Conservation (phyloP, 1,140 invertebrate genomes). For the Goniozus legneri region DNA sequence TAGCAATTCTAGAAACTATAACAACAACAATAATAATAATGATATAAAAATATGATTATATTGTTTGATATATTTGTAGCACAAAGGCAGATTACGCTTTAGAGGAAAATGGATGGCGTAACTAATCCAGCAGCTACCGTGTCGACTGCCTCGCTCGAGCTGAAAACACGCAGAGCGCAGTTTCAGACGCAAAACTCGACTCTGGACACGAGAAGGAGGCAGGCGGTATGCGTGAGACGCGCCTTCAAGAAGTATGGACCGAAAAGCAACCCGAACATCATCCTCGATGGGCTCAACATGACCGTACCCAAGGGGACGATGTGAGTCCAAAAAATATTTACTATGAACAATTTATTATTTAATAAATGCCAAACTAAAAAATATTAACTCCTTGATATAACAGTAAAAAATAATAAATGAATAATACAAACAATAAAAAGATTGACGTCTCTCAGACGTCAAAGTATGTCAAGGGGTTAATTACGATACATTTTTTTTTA, state of each 20-base stretch:
- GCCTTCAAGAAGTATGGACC: slow-evolving; percentile 84
- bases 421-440: too few relatives aligned
- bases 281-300: slow-evolving; percentile 84
- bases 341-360: background rate
- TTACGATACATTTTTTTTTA: too few relatives aligned
- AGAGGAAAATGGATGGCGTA: slow-evolving; percentile 34
- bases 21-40: background rate
- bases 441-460: too few relatives aligned
- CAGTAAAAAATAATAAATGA: too few relatives aligned
- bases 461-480: too few relatives aligned
- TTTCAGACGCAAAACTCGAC: slow-evolving; percentile 66
- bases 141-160: slow-evolving; percentile 37
- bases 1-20: too few relatives aligned
- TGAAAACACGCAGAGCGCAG: slow-evolving; percentile 47
- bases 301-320: slow-evolving; percentile 87
- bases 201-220: slow-evolving; percentile 67
- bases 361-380: background rate
- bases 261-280: slow-evolving; percentile 78
- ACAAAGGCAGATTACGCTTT: too few relatives aligned
- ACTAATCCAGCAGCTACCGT: slow-evolving; percentile 19
- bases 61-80: too few relatives aligned
- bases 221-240: slow-evolving; percentile 76
- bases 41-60: background rate
- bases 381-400: too few relatives aligned
- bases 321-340: slow-evolving; percentile 59